Percentiles rank a stretch among this genome's conserved stretches.
Conservation (phyloP, 2,113 vertebrate species). For the Calypte anna region DNA sequence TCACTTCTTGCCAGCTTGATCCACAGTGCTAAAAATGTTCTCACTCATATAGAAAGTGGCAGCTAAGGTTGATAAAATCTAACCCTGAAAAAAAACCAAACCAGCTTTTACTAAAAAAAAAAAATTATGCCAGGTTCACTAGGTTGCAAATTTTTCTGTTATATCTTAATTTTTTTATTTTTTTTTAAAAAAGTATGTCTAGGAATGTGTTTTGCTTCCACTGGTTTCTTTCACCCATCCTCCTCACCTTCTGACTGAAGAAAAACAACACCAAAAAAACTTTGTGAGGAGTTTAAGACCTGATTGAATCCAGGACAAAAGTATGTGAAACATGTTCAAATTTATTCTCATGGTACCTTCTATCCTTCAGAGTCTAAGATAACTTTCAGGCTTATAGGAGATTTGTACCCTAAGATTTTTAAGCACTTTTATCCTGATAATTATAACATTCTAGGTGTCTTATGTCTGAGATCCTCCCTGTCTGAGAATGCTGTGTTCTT, state of each 20-base stretch:
- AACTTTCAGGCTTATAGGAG: not conserved
- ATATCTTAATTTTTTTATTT: not conserved
- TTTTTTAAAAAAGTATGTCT: not conserved
- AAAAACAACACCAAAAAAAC: not conserved
- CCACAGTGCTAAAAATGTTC: constrained; percentile 13
- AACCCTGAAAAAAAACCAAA: not conserved
- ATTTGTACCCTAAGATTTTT: not conserved
- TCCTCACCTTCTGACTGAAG: not conserved
- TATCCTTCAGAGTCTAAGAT: not conserved
- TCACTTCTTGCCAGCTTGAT: constrained; percentile 21
- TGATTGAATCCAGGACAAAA: not conserved
- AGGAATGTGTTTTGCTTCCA: not conserved
- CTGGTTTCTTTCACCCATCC: not conserved
- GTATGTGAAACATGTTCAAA: not conserved
- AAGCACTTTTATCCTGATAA: not conserved
- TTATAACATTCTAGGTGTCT: not conserved
- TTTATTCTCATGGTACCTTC: not conserved
- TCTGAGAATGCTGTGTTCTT: not conserved
- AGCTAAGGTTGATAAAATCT: not conserved
- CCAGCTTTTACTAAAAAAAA: not conserved
- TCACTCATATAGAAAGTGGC: not conserved
- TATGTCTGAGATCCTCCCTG: not conserved
- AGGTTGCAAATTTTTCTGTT: not conserved
- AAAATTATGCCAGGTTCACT: fast-evolving
- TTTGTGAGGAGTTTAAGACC: not conserved